Base-by-base conservation (phyloP, 2,888 invertebrate genomes). In the Sphaeridia pumilis region DNA sequence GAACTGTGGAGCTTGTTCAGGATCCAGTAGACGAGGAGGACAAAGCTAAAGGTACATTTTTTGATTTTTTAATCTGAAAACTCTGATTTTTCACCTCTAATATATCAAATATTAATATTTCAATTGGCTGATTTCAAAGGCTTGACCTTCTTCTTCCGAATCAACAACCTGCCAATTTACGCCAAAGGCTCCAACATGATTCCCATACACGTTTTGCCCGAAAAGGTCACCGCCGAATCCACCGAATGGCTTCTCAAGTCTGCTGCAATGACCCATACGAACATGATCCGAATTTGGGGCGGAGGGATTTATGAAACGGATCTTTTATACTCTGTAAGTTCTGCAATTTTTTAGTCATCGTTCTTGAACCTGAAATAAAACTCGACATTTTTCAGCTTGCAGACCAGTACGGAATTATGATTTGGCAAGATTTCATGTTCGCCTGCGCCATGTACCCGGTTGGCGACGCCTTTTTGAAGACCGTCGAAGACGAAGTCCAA, bases 1-100 rank as follows among this genome's bases (percentile, higher is more conserved):
- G 94, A 65, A 87, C 84, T 0, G 73, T 94, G 14, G 82, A 89
- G 69, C 70, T 97, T 0, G 74, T 90, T 7, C 85, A 94, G 71
- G 78, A 84, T 49, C 70, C 76, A 43, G 75, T 82, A 3, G 66
- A 63, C 28, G 4, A 44, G 22, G 10, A 21, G 1, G 44, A 49
- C 12, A 1, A 25, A 5, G 26, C 24, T 14, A 46, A 46, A 45
- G 54, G 57, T 52, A 45, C 50, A 26, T 46, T 31, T 10, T 10
- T 22, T 10, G 17, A 24, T 31, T 31, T 31, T 31, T 7, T 31
- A 7, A 31, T 10, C 31, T 31, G 10, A 14, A 31, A 31, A n/a
- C n/a, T n/a, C n/a, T n/a, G n/a, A n/a, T n/a, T n/a, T n/a, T n/a
- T n/a, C n/a, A n/a, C n/a, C n/a, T n/a, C n/a, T n/a, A n/a, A n/a